These are phyloP conservation scores for Cheirogaleus medius DNA, from an alignment of 2,113 vertebrate genomes.

Conservation along the genomic window DNA sequence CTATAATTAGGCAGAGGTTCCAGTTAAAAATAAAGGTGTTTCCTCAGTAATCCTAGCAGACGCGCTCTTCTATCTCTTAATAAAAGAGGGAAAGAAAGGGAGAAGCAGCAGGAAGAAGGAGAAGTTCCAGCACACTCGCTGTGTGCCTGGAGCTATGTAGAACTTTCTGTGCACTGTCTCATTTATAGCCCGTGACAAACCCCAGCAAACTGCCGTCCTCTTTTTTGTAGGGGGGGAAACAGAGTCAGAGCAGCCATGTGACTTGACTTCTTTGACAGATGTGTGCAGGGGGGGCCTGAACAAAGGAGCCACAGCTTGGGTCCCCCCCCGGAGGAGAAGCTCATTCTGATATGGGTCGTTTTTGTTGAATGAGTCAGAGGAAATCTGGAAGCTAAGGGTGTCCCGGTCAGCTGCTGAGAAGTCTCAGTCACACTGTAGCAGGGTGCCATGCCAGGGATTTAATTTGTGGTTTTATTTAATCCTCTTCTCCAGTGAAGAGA, in stretches of 20 bases:
- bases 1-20: not conserved
- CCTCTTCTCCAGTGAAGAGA: not conserved
- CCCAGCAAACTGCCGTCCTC: fast-evolving
- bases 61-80: not conserved
- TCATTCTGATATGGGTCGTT: not conserved
- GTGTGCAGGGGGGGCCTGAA: not conserved
- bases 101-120: not conserved
- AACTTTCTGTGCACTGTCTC: not conserved
- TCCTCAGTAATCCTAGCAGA: not conserved
- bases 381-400: not conserved
- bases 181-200: not conserved
- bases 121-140: not conserved
- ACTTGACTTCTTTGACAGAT: not conserved
- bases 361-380: slow-evolving; percentile 13
- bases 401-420: not conserved
- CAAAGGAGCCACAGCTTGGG: not conserved
- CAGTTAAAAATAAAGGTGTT: not conserved
- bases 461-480: slow-evolving; percentile 41
- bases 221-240: not conserved
- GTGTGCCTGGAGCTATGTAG: fast-evolving
- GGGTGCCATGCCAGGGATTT: not conserved
- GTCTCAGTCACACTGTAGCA: not conserved
- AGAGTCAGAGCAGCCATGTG: not conserved
- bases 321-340: not conserved
- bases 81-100: not conserved